These are phyloP conservation scores for Anneissia japonica DNA, from an alignment of 35 echinoderm and acorn worm species.

Conservation along the genomic window DNA sequence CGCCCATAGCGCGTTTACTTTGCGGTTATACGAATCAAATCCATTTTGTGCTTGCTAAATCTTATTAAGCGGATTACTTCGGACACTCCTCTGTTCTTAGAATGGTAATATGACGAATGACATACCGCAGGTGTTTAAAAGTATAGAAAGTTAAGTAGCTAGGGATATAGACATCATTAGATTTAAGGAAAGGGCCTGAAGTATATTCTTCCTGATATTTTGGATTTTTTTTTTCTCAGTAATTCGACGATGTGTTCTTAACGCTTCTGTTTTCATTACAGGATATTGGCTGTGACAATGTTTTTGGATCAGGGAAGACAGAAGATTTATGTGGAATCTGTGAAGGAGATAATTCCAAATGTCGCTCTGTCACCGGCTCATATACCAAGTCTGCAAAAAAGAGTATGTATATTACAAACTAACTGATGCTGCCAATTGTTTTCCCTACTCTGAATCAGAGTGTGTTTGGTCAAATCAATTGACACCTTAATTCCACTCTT, in stretches of 20 bases:
- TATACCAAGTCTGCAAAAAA: conserved; percentile 4
- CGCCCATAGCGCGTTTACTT: not conserved
- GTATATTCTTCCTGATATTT: not conserved
- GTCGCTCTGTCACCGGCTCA: conserved; percentile 14
- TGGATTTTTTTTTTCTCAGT: not conserved
- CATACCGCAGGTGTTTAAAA: not conserved
- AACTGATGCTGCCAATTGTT: not conserved
- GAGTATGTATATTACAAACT: conserved; percentile 19
- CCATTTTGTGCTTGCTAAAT: not conserved
- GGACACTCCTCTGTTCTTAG: not conserved
- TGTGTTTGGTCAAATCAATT: no score
- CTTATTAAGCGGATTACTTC: not conserved
- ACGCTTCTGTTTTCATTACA: conserved; percentile 21
- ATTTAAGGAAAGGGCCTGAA: not conserved
- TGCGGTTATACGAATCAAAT: not conserved
- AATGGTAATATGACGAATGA: not conserved
- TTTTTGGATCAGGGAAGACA: conserved; percentile 17
- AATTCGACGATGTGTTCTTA: not conserved
- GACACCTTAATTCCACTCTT: no score
- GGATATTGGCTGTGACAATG: conserved; percentile 74
- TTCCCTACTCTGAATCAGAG: not conserved
- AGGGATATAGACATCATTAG: not conserved
- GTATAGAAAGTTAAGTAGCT: not conserved
- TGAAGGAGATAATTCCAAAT: conserved; percentile 51
- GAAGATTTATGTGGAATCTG: conserved; percentile 77